A percentile compares a stretch with the other conserved stretches of the same genome.
Evolutionary conservation across 2,888 invertebrate genomes (phyloP).

Genomic region (Stenurella melanura): DNA sequence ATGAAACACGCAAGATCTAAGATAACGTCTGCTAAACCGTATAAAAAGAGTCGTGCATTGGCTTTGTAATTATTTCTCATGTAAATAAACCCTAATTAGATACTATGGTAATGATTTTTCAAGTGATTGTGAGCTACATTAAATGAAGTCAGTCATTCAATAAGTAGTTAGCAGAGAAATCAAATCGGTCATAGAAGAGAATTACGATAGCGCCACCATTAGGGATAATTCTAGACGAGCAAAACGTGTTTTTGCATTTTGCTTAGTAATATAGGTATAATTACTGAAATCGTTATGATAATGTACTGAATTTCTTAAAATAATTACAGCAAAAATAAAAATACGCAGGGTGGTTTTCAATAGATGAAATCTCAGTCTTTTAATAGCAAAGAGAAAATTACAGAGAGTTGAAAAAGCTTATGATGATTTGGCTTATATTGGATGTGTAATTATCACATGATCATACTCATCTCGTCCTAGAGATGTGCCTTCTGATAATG

Average conservation of each 20-base stretch:
- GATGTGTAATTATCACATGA: no score
- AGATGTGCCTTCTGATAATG: no score
- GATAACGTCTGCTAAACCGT: constrained; percentile 50
- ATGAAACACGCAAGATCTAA: constrained; percentile 53
- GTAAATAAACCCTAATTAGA: constrained; percentile 59
- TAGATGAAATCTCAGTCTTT: no score
- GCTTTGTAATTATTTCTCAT: constrained; percentile 60
- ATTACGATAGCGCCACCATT: constrained; percentile 11
- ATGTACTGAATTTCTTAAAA: constrained; percentile 42
- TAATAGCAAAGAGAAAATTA: no score
- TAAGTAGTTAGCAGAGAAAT: constrained; percentile 32
- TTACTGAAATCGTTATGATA: neutral
- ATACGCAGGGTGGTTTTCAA: no score
- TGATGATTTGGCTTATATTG: no score
- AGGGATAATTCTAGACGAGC: neutral
- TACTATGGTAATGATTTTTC: constrained; percentile 41
- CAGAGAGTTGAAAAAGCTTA: no score
- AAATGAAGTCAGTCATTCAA: constrained; percentile 30
- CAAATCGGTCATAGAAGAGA: constrained; percentile 20
- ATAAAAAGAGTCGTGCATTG: constrained; percentile 52
- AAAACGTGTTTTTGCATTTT: neutral
- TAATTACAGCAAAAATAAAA: no score
- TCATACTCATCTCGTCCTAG: no score
- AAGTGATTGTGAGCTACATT: constrained; percentile 45
- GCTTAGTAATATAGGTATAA: constrained; percentile 1